Conservation (phyloP, 1,140 invertebrate species). For the Lepidostoma basale region DNA sequence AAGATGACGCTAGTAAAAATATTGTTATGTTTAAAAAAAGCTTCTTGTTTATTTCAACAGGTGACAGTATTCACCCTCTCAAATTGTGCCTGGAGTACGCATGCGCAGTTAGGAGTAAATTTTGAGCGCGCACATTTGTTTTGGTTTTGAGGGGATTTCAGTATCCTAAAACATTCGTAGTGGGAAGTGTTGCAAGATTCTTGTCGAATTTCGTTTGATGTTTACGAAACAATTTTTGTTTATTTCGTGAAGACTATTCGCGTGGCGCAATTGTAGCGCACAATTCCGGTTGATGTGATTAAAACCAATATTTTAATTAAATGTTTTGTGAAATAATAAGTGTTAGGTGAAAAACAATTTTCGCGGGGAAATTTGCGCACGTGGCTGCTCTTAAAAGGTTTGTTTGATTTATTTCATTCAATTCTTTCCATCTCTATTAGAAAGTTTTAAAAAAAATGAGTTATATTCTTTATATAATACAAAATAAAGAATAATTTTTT, state of each 20-base stretch:
- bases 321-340: not conserved
- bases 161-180: slow-evolving; percentile 15
- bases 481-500: not conserved
- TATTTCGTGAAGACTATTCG: not conserved
- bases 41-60: not conserved
- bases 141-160: slow-evolving; percentile 21
- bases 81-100: not conserved
- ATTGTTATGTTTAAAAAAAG: not conserved
- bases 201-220: not conserved
- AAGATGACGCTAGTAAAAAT: slow-evolving; percentile 2
- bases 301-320: not conserved
- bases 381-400: not conserved
- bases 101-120: slow-evolving; percentile 1
- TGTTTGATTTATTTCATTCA: not conserved
- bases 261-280: not conserved
- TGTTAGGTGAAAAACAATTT: not conserved
- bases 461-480: not conserved
- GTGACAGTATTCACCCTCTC: not conserved
- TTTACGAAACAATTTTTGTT: not conserved
- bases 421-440: no score
- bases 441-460: not conserved
- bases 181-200: not conserved
- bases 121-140: slow-evolving; percentile 28
- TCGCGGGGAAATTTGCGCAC: not conserved
- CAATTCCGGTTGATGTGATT: not conserved